These are phyloP conservation scores for Tethea ocularis DNA, from an alignment of 2,888 invertebrate genomes.

Conservation along the genomic window DNA sequence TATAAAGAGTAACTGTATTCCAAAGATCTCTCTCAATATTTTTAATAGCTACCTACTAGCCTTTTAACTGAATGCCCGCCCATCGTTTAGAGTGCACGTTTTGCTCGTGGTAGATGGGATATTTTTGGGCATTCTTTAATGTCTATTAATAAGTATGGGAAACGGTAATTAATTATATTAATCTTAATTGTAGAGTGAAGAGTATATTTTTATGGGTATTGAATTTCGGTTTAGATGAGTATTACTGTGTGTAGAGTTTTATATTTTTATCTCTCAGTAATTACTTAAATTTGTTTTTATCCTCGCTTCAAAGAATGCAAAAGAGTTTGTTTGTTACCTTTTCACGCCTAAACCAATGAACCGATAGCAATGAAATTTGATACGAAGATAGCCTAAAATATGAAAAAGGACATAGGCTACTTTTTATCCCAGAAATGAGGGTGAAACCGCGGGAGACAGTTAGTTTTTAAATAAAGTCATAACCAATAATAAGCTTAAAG, in stretches of 20 bases:
- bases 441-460: too few species aligned
- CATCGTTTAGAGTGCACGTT: conserved; percentile 16
- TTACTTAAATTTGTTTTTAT: not conserved
- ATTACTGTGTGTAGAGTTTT: too few species aligned
- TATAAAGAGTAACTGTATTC: not conserved
- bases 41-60: conserved; percentile 18
- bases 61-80: conserved; percentile 20
- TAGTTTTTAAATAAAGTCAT: conserved; percentile 15
- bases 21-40: conserved; percentile 4
- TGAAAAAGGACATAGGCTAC: too few species aligned
- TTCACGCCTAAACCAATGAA: too few species aligned
- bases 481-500: conserved; percentile 13
- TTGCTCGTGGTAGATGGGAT: conserved; percentile 16
- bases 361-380: too few species aligned
- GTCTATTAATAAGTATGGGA: conserved; percentile 29
- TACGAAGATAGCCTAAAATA: too few species aligned
- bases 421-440: too few species aligned
- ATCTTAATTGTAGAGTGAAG: conserved; percentile 11
- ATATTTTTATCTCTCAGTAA: too few species aligned
- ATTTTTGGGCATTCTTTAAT: conserved; percentile 30
- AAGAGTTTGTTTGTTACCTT: too few species aligned
- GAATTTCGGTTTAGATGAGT: not conserved
- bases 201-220: not conserved
- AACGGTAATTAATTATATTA: conserved; percentile 33
- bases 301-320: not conserved